Percentiles rank a stretch among this genome's conserved stretches.
Conservation (phyloP, 2,797 vertebrate species). For the Emydoidea blandingii region DNA sequence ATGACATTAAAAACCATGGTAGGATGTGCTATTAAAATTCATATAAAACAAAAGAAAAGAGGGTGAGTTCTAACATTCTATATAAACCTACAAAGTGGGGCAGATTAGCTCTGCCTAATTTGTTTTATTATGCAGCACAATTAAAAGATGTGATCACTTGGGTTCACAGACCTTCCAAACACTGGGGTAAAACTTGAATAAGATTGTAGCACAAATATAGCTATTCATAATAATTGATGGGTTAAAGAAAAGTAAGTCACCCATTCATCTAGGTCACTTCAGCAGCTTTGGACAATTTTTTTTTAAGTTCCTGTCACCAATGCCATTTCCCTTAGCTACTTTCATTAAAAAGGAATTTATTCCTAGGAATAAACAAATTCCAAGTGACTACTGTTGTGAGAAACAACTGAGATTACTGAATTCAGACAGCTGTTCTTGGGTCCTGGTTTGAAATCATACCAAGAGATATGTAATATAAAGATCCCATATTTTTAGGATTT, state of each 20-base stretch:
- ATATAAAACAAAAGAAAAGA: neutral
- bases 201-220: neutral
- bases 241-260: neutral
- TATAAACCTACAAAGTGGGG: neutral
- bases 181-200: neutral
- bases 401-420: neutral
- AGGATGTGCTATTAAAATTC: neutral
- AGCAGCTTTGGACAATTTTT: too few species aligned
- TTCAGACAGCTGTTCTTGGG: neutral
- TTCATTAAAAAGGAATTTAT: neutral
- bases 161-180: neutral
- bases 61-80: neutral
- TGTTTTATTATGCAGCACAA: neutral
- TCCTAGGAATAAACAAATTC: neutral
- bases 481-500: neutral
- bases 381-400: neutral
- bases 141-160: neutral
- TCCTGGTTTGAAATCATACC: neutral
- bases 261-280: neutral
- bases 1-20: neutral
- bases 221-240: too few species aligned
- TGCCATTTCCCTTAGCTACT: neutral
- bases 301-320: neutral
- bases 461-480: neutral
- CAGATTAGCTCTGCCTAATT: neutral